These are phyloP conservation scores for Solea senegalensis DNA, from an alignment of 2,113 vertebrate genomes.

Conservation along the genomic window DNA sequence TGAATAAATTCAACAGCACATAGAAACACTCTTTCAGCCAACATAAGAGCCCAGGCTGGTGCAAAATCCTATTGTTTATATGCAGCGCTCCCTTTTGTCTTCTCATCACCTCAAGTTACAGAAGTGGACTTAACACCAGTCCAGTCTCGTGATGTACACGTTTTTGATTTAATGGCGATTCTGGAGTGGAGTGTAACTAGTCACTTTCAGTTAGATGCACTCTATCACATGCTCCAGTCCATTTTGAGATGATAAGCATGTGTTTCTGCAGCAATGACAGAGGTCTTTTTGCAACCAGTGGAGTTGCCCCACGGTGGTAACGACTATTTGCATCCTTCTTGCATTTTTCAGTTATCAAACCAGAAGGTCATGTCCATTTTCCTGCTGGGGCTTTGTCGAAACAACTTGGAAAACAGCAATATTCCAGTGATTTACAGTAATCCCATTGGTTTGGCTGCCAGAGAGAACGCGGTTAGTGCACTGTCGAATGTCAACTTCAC, in stretches of 20 bases:
- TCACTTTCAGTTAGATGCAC: slow-evolving; percentile 14
- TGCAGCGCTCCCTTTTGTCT: neutral
- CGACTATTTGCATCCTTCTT: neutral
- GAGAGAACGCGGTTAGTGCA: slow-evolving; percentile 16
- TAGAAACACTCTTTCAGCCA: slow-evolving; percentile 3
- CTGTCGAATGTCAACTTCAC: slow-evolving; percentile 14
- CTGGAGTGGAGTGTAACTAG: slow-evolving; percentile 25
- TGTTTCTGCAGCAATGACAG: too few relatives aligned
- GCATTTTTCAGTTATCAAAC: too few relatives aligned
- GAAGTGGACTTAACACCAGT: slow-evolving; percentile 30
- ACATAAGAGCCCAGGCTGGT: neutral
- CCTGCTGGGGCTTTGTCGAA: slow-evolving; percentile 13
- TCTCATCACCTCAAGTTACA: slow-evolving; percentile 2
- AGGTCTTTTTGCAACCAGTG: too few relatives aligned
- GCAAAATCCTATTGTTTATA: slow-evolving; percentile 1
- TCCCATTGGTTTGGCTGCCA: slow-evolving; percentile 32
- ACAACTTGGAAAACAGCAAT: slow-evolving; percentile 3
- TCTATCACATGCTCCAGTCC: neutral
- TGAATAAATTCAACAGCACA: slow-evolving; percentile 18
- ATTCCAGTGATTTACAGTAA: slow-evolving; percentile 26
- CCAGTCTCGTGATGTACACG: slow-evolving; percentile 2
- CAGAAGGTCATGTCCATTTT: neutral
- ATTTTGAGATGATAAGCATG: too few relatives aligned
- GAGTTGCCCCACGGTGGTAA: too few relatives aligned
- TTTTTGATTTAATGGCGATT: slow-evolving; percentile 28